Base-by-base conservation (phyloP, 37 sponge, comb jelly and placozoan genomes). In the Aphrocallistes beatrix region DNA sequence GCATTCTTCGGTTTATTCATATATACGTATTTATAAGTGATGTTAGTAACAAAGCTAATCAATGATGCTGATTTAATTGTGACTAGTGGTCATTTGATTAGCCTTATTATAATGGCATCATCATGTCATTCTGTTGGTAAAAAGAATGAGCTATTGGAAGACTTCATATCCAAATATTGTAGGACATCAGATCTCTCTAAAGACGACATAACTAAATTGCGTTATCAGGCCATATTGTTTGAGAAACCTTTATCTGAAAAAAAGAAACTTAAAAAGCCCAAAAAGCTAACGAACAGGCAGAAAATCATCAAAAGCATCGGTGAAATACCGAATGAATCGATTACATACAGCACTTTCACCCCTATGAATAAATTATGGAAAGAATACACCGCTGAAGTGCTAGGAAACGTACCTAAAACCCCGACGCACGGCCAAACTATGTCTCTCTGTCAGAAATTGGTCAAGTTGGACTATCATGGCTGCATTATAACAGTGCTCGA, bases 231-330 rank as follows among this genome's bases (percentile, higher is more conserved):
- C 3, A 25, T 60, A 19, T 13, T 60, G 34, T 60, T 60, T 60
- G 75, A 60, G 75, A 60, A 60, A 60, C 75, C 75, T 19, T 19
- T 30, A 19, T 60, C 75, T 25, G 75, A 60, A 28, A 3, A 13
- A 30, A 60, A 60, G 75, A 60, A 60, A 60, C n/a, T 19, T 60
- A 60, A 60, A 60, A 60, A 60, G 21, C 75, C 75, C n/a, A 60
- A 60, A 28, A 60, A 60, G 28, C 10, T 60, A 25, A 28, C 34
- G 10, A 30, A 30, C 21, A 19, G 75, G 6, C 75, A 60, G n/a
- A 60, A 60, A 60, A 60, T 60, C 10, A 60, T 60, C 28, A 60
- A 60, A 60, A 60, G 75, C n/a, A 60, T 60, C 75, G 75, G 75
- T 6, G 75, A 60, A 25, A 60, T 60, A 32, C 75, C 75, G 75